These are phyloP conservation scores for Ctena decussata DNA, from an alignment of 2,888 invertebrate genomes.

Conservation along the genomic window DNA sequence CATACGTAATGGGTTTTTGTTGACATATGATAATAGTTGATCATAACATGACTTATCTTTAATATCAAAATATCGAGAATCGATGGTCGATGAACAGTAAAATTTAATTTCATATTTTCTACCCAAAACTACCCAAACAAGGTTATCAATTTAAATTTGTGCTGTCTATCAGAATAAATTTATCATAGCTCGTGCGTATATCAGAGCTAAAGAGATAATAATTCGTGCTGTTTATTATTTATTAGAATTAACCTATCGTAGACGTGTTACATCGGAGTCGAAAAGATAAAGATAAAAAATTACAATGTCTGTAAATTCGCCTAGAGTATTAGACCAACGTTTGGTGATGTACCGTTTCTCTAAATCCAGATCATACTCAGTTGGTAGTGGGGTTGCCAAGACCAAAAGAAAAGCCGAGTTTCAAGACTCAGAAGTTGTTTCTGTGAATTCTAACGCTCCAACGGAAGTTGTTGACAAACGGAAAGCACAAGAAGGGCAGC, in stretches of 20 bases:
- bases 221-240: no score
- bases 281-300: no score
- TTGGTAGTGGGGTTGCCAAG: constrained; percentile 31
- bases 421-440: background rate
- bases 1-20: no score
- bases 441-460: background rate
- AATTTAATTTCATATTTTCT: no score
- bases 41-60: background rate
- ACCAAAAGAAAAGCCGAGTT: background rate
- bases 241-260: no score
- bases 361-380: constrained; percentile 62
- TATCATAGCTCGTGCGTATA: background rate
- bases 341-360: constrained; percentile 63
- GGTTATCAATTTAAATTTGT: no score
- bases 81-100: no score
- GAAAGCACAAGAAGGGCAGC: background rate
- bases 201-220: background rate
- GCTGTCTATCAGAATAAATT: no score
- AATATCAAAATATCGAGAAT: background rate
- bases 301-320: background rate
- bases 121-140: no score
- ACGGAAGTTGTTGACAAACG: background rate
- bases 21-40: no score
- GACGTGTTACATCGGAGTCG: no score
- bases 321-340: constrained; percentile 21